A percentile compares a stretch with the other conserved stretches of the same genome.
phyloP scores from a whole-genome alignment of 2,113 vertebrate species.

The rabbit (Oryctolagus cuniculus) region DNA sequence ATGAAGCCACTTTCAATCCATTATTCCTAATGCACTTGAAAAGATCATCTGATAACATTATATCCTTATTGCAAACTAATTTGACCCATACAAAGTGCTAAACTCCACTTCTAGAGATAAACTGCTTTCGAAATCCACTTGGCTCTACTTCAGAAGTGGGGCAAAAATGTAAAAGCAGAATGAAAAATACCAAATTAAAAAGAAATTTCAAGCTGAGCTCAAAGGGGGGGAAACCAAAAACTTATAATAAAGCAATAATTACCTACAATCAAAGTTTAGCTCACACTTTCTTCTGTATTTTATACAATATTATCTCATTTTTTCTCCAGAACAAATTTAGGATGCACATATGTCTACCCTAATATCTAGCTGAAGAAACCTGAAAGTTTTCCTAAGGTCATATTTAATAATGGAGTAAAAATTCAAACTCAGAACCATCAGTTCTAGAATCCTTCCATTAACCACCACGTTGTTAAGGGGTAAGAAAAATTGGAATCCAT shows the following conservation, averaged over 20 bases:
- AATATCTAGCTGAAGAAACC: conserved; percentile 11
- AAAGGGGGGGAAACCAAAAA: background rate
- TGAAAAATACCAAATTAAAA: conserved; percentile 20
- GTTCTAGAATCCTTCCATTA: conserved; percentile 18
- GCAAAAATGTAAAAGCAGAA: conserved; percentile 43
- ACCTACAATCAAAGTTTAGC: background rate
- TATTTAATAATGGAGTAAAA: conserved; percentile 20
- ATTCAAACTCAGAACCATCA: background rate
- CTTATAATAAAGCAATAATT: background rate
- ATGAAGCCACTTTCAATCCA: conserved; percentile 49
- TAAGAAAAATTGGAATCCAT: background rate
- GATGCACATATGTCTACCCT: background rate
- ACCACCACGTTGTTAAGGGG: background rate
- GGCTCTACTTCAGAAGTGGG: background rate
- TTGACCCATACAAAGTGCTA: background rate
- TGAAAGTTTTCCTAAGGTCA: conserved; percentile 9
- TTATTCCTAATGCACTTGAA: background rate
- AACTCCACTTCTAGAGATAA: background rate
- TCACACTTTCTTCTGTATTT: background rate
- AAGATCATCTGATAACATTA: background rate
- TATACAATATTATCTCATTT: background rate
- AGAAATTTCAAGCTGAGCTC: conserved; percentile 33
- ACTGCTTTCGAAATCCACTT: background rate
- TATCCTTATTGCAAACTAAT: background rate
- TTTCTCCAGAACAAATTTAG: background rate